A percentile compares a stretch with the other conserved stretches of the same genome.
Evolutionary conservation across 2,113 vertebrate species (phyloP).

Genomic region (Nematolebias whitei): DNA sequence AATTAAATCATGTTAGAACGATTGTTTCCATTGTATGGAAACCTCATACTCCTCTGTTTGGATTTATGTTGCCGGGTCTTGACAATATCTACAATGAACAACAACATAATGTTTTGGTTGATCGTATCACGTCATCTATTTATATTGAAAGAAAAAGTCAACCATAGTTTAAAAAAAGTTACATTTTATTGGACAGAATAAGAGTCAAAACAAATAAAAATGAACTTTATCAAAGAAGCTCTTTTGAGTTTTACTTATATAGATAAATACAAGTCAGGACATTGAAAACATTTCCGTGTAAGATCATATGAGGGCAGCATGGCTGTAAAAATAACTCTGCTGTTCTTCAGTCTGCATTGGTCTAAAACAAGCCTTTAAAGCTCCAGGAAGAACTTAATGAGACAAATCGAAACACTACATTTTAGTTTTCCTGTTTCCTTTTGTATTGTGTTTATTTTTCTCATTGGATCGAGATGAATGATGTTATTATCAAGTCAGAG

Average conservation of each 20-base stretch:
- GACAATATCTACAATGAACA: neutral
- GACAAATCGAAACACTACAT: neutral
- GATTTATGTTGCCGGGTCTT: neutral
- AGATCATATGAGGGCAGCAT: slow-evolving; percentile 62
- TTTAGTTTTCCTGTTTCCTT: neutral
- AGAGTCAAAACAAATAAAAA: neutral
- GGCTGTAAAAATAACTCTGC: slow-evolving; percentile 8
- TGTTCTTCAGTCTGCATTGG: neutral
- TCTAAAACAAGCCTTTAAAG: neutral
- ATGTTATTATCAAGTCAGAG: neutral
- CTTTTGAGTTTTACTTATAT: neutral
- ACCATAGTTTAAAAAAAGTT: neutral
- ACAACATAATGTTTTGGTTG: neutral
- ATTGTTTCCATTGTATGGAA: neutral
- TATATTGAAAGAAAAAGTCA: neutral
- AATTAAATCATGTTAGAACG: slow-evolving; percentile 11
- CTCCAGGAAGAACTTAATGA: neutral
- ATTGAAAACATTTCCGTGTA: neutral
- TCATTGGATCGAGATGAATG: neutral
- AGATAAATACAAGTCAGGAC: neutral
- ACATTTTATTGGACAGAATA: neutral
- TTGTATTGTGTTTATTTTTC: neutral
- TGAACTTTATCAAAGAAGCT: neutral
- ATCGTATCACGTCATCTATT: too few relatives aligned
- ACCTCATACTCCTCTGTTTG: neutral